Base-by-base conservation (phyloP, 2,113 vertebrate species). In the Lota lota region DNA sequence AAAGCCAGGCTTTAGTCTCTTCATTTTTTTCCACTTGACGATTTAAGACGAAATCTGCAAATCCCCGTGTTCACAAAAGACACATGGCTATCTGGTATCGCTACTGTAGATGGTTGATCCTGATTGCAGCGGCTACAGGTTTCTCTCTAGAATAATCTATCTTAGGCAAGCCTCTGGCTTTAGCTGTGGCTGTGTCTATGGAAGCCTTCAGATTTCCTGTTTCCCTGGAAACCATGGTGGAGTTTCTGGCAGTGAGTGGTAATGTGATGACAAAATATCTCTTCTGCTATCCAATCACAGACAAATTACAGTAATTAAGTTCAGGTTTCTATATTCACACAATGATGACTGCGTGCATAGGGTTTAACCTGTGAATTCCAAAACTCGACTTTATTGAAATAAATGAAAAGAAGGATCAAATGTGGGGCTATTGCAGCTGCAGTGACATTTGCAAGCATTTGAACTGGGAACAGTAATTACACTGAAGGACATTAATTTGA, bases 211-310 rank as follows among this genome's bases (percentile, higher is more conserved):
- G 87, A 90, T 87, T 91, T 88, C 88, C 85, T 88, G 92, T 93
- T 92, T 91, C 92, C 92, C 88, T 92, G 92, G 92, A 92, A 93
- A 93, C 92, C 88, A 91, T 80, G 57, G 77, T 86, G 75, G 83
- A 73, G 79, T 75, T 47, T 81, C 90, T 90, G 89, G 84, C 88
- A 87, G 85, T 73, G 87, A 90, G 84, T 85, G 87, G 85, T 90
- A 89, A 90, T 84, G 86, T 85, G 81, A 90, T 78, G 79, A 85
- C 84, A 90, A 81, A 82, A 81, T 84, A 85, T 88, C 79, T 75
- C 56, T 63, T 75, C 79, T 33, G 82, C 84, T 84, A 77, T 88
- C 79, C 88, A 83, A 88, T 89, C 83, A 89, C 74, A 79, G 54
- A 66, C 66, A 89, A 89, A 91, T 88, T 76, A 88, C 76, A 78